Percentiles rank a stretch among this genome's conserved stretches.
Evolutionary conservation across 2,113 vertebrate species (phyloP).

Genomic region (Dermatemys mawii): DNA sequence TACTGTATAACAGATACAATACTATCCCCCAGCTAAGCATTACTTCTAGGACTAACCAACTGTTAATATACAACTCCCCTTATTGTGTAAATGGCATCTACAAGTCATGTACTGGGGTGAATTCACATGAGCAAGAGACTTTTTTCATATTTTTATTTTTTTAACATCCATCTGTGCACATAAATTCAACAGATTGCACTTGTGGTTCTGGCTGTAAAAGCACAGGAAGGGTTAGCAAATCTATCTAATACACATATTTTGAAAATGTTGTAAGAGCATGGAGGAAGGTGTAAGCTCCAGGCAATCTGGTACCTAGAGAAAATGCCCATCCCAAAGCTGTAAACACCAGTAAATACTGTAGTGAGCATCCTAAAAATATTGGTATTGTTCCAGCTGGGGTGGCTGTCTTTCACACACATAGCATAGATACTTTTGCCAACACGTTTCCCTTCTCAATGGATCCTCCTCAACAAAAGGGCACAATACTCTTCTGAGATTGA

Average conservation of each 20-base stretch:
- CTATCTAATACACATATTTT: slow-evolving; percentile 49
- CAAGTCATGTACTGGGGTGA: neutral
- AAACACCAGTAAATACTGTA: slow-evolving; percentile 68
- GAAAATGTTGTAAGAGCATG: slow-evolving; percentile 55
- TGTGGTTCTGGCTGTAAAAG: slow-evolving; percentile 56
- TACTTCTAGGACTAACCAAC: neutral
- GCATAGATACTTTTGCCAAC: neutral
- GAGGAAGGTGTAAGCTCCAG: slow-evolving; percentile 59
- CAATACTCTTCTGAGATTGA: neutral
- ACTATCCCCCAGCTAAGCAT: neutral
- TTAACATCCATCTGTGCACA: slow-evolving; percentile 44
- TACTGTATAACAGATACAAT: neutral
- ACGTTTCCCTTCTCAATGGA: neutral
- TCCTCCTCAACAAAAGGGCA: neutral
- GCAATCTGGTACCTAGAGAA: slow-evolving; percentile 61
- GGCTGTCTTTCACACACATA: slow-evolving; percentile 22
- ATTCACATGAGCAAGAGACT: neutral
- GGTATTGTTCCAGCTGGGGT: slow-evolving; percentile 61
- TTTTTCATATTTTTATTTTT: neutral
- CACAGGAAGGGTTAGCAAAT: slow-evolving; percentile 54
- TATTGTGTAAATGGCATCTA: neutral
- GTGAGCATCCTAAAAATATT: slow-evolving; percentile 65
- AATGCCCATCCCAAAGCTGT: slow-evolving; percentile 51
- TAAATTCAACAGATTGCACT: slow-evolving; percentile 36
- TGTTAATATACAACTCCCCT: neutral